Conservation (phyloP, 2,113 vertebrate species). For the Puma concolor region DNA sequence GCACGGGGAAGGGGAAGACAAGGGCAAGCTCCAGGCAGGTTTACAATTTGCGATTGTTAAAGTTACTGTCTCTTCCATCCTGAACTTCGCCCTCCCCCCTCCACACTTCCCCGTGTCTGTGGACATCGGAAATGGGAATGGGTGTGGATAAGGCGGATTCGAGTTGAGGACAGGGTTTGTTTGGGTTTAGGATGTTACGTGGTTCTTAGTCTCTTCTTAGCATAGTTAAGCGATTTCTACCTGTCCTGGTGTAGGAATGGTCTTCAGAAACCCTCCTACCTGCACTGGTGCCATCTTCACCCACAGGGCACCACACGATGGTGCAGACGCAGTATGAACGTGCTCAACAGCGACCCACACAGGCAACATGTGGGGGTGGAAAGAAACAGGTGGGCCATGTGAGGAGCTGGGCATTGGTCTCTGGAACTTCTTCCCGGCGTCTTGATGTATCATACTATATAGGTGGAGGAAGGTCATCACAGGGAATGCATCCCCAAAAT, state of each 20-base stretch:
- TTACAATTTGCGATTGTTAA: not conserved
- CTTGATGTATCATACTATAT: no score
- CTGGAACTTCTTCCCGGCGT: no score
- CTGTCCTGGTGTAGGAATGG: not conserved
- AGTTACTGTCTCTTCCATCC: not conserved
- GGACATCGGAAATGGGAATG: not conserved
- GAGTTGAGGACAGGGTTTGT: not conserved
- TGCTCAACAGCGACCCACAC: not conserved
- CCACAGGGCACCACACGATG: not conserved
- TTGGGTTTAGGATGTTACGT: not conserved
- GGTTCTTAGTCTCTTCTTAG: not conserved
- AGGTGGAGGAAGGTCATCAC: not conserved
- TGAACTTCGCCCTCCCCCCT: not conserved
- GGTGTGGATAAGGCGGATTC: not conserved
- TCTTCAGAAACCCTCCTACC: not conserved
- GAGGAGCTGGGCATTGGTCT: not conserved
- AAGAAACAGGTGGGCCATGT: not conserved
- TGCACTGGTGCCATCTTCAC: not conserved
- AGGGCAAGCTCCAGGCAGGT: not conserved
- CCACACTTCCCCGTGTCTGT: not conserved
- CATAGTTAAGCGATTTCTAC: not conserved
- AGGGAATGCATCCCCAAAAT: not conserved
- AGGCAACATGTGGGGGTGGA: not conserved
- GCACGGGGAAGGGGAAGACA: not conserved
- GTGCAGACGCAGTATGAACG: accelerated